phyloP scores from a whole-genome alignment of 2,797 vertebrate genomes.

The Gymnopithys bicolor region DNA sequence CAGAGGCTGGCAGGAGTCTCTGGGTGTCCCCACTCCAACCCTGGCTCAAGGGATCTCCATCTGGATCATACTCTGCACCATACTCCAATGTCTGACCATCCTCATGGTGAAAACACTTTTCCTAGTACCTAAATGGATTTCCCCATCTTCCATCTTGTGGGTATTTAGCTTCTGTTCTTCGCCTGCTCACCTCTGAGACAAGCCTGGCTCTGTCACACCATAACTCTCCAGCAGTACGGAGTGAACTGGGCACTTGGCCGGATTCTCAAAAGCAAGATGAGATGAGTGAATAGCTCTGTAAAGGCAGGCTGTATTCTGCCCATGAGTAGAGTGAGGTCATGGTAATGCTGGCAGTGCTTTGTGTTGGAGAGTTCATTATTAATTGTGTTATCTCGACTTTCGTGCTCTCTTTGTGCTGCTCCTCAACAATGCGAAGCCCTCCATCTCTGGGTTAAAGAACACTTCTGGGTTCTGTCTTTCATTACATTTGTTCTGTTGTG shows the following conservation, averaged over 20 bases:
- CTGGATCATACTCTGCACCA: neutral
- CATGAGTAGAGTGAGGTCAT: neutral
- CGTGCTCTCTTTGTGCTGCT: neutral
- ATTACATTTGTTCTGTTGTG: slow-evolving; percentile 15
- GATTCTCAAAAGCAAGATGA: neutral
- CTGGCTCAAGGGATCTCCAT: neutral
- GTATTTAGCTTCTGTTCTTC: neutral
- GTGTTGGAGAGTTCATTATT: slow-evolving; percentile 13
- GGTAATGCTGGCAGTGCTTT: neutral
- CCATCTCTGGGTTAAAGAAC: neutral
- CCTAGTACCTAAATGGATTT: neutral
- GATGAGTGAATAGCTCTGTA: neutral
- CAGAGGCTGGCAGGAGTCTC: neutral
- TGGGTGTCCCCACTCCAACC: neutral
- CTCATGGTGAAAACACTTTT: neutral
- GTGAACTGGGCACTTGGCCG: neutral
- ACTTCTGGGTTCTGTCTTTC: slow-evolving; percentile 28
- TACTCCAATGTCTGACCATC: neutral
- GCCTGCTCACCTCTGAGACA: neutral
- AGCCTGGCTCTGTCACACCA: neutral
- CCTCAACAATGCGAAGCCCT: neutral
- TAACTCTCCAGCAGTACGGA: neutral
- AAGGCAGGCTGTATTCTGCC: neutral
- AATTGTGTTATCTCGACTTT: neutral
- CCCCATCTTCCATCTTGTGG: neutral